Evolutionary conservation across 2,888 invertebrate species (phyloP).

Genomic region (Tipula unca): DNA sequence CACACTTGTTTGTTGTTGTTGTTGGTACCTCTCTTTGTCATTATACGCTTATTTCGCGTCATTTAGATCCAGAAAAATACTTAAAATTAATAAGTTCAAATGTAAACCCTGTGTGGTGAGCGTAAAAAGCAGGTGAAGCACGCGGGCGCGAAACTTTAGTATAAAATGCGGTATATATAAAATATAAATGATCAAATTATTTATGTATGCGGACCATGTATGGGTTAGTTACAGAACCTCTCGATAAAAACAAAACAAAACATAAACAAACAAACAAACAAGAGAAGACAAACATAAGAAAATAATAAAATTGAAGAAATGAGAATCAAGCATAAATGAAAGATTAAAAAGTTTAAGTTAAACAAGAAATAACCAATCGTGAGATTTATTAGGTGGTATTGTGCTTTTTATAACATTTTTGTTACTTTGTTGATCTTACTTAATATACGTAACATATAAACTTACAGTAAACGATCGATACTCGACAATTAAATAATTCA

Average conservation of each 20-base stretch:
- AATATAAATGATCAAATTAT: background rate
- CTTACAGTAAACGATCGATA: background rate
- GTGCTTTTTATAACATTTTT: background rate
- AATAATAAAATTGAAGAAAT: background rate
- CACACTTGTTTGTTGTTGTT: background rate
- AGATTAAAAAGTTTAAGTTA: background rate
- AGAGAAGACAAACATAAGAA: background rate
- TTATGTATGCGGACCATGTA: background rate
- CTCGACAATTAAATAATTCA: background rate
- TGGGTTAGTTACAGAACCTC: background rate
- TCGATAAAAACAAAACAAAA: background rate
- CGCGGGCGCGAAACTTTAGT: background rate
- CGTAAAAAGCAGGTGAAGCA: background rate
- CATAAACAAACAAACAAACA: too few relatives aligned
- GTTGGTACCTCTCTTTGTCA: background rate
- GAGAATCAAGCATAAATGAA: background rate
- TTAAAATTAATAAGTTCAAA: background rate
- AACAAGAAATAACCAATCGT: background rate
- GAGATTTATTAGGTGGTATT: background rate
- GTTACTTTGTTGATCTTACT: background rate
- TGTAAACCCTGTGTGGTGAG: background rate
- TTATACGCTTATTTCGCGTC: background rate
- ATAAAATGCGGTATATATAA: too few relatives aligned
- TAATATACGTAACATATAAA: background rate
- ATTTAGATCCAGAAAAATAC: background rate